These are phyloP conservation scores for Abrostola tripartita DNA, from an alignment of 2,888 invertebrate genomes.

Conservation along the genomic window DNA sequence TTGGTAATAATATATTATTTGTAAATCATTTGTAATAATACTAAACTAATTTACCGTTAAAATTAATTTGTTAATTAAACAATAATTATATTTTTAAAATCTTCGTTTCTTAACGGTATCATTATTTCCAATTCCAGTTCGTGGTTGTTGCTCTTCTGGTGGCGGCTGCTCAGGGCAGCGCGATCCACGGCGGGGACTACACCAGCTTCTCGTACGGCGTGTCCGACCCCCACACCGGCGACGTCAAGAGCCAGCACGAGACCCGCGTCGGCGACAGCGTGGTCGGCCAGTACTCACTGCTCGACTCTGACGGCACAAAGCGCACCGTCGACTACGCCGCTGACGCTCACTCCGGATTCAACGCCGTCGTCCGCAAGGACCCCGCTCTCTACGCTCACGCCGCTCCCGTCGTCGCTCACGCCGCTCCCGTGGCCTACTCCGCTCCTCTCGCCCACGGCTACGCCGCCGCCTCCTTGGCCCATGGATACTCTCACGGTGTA, in stretches of 20 bases:
- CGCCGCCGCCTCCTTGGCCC: conserved; percentile 50
- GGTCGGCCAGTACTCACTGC: conserved; percentile 84
- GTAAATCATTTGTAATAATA: no score
- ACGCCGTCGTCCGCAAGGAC: conserved; percentile 87
- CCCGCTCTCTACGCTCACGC: conserved; percentile 70
- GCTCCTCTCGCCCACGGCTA: conserved; percentile 50
- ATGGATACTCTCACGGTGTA: conserved; percentile 49
- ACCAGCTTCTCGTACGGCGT: conserved; percentile 84
- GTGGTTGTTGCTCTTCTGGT: conserved; percentile 81
- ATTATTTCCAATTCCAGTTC: conserved; percentile 71
- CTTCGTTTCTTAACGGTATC: neutral
- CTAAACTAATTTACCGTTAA: no score
- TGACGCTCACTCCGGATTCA: conserved; percentile 87
- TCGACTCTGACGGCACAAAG: conserved; percentile 89
- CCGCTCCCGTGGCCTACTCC: conserved; percentile 50
- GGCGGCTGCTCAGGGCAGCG: conserved; percentile 81
- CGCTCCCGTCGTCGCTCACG: conserved; percentile 68
- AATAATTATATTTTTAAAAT: no score
- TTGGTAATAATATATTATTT: neutral
- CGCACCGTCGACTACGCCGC: conserved; percentile 90
- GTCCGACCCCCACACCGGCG: conserved; percentile 84
- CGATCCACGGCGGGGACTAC: conserved; percentile 78
- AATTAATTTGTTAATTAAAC: no score
- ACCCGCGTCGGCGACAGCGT: conserved; percentile 90
- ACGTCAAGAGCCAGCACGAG: conserved; percentile 89